A percentile compares a stretch with the other conserved stretches of the same genome.
phyloP scores from a whole-genome alignment of 2,888 invertebrate species.

The Alloscopus bannaensis region DNA sequence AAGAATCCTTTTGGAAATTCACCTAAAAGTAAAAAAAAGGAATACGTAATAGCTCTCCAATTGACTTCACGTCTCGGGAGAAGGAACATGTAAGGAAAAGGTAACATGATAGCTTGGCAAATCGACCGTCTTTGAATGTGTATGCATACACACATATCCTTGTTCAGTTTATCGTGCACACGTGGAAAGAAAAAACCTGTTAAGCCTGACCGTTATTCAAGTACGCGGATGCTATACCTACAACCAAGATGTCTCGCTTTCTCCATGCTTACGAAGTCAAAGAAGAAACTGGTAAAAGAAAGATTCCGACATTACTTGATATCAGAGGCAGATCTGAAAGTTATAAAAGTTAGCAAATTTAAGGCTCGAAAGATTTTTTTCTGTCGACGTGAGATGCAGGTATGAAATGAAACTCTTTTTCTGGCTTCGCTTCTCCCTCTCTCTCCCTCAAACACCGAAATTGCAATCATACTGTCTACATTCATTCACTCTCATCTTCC shows the following conservation, averaged over 20 bases:
- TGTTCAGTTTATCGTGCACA: too few species aligned
- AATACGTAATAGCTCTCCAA: background rate
- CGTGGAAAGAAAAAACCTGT: too few species aligned
- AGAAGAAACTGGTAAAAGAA: constrained; percentile 6
- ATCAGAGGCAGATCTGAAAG: constrained; percentile 42
- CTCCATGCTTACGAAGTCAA: background rate
- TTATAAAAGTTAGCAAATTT: constrained; percentile 52
- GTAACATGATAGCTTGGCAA: constrained; percentile 17
- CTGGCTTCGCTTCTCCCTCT: background rate
- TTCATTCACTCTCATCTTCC: constrained; percentile 31
- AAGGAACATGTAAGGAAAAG: background rate
- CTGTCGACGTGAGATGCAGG: constrained; percentile 36
- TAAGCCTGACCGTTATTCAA: too few species aligned
- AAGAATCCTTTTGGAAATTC: background rate
- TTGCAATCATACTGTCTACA: background rate
- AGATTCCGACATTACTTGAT: constrained; percentile 20
- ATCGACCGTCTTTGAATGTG: background rate
- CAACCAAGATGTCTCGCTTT: background rate
- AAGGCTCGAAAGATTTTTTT: constrained; percentile 36
- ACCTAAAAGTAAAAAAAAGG: background rate
- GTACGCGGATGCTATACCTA: constrained; percentile 2
- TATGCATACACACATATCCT: too few species aligned
- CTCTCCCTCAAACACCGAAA: constrained; percentile 12
- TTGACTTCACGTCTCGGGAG: background rate
- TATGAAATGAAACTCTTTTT: constrained; percentile 33